Evolutionary conservation across 2,113 vertebrate species (phyloP), one percentile per base, ranked within the genome.

Genomic region (Psophia crepitans): DNA sequence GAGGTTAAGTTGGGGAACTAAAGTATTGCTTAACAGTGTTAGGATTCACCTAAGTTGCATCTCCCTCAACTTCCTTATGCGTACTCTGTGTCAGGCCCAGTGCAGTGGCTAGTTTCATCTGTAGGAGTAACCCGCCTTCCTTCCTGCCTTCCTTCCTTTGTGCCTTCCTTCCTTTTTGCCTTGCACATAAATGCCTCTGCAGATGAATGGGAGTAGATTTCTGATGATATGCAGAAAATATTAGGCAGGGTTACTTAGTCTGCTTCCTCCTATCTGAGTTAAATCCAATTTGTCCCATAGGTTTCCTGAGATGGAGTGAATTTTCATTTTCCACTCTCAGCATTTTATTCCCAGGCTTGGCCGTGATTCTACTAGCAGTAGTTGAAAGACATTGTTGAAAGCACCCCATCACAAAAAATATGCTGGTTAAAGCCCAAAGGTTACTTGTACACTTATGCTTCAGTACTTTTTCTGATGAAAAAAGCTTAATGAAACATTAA

Each of bases 401-500:
- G 30, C 23, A 80, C 8, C 20, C 22, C 23, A 32, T 71, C 43
- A 51, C 63, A 60, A 84, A 87, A 77, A 56, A 44, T 43, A 20
- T 5, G 6, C 11, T 56, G n/a, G 33, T 84, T 66, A 51, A 76
- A 90, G 46, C 32, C 33, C 33, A 66, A 53, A 81, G 23, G 21
- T 84, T 87, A 43, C 48, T 66, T n/a, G 28, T 56, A 41, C 11
- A 28, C 37, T 90, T 90, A 71, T 19, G 68, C 63, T 85, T 91
- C 60, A 65, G 44, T 92, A 79, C 65, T 64, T 86, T 58, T 84
- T 63, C 53, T 92, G 63, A 84, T 87, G 53, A 79, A 84, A 87
- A 87, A 71, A 60, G 20, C 69, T 94, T 94, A 94, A 81, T 77
- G 48, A 87, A 93, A 88, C 66, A 87, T 73, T 90, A 92, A 49